Evolutionary conservation across 1,140 invertebrate species (phyloP).

Genomic region (Saccostrea cuccullata): DNA sequence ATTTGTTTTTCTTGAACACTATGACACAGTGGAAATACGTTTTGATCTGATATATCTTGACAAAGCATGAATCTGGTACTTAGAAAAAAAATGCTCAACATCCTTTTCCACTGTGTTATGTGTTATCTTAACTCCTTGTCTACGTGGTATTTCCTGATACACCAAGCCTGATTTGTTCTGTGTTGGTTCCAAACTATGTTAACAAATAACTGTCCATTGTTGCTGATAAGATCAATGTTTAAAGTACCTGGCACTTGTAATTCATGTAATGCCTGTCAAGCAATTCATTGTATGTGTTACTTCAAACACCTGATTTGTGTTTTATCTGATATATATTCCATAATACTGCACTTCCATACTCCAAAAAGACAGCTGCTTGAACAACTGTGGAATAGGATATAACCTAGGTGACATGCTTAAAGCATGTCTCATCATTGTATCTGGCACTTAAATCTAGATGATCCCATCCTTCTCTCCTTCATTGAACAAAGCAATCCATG

Average conservation of each 20-base stretch:
- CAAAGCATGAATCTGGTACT: neutral
- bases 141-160: neutral
- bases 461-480: neutral
- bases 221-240: neutral
- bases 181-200: conserved; percentile 1
- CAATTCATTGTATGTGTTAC: neutral
- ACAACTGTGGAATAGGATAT: neutral
- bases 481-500: neutral
- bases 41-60: neutral
- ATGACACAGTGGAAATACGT: neutral
- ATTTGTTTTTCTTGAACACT: neutral
- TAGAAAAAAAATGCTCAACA: neutral
- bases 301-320: neutral
- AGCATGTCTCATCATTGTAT: neutral
- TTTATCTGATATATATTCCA: neutral
- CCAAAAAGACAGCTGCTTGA: neutral
- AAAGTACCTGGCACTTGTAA: neutral
- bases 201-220: neutral
- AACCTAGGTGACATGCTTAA: neutral
- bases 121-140: too few species aligned
- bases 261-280: neutral
- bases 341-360: neutral
- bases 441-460: neutral
- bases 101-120: neutral
- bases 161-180: neutral